A percentile compares a stretch with the other conserved stretches of the same genome.
Evolutionary conservation across 2,888 invertebrate genomes (phyloP).

Genomic region (Andrena haemorrhoa): DNA sequence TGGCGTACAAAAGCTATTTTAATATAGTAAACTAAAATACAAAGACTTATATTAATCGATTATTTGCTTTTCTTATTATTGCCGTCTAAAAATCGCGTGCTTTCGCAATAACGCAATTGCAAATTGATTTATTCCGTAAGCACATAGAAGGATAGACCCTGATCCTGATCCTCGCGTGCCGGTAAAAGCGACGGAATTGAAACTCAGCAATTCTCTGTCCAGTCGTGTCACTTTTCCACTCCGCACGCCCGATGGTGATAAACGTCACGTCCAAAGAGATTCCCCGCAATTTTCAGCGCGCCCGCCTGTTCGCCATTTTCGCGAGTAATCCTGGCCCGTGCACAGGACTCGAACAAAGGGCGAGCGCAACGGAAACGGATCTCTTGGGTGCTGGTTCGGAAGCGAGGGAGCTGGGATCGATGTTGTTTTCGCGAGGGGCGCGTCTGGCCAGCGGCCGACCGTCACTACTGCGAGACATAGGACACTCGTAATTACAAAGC

Average conservation of each 20-base stretch:
- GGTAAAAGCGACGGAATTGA: too few species aligned
- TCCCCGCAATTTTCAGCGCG: background rate
- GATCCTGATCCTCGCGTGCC: too few species aligned
- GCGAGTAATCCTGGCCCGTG: background rate
- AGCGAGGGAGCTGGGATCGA: slow-evolving; percentile 35
- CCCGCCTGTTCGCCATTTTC: background rate
- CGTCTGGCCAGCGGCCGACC: slow-evolving; percentile 39
- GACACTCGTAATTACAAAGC: slow-evolving; percentile 55
- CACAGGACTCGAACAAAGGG: slow-evolving; percentile 2
- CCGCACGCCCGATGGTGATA: background rate
- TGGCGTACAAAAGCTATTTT: too few species aligned
- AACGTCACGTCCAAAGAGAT: background rate
- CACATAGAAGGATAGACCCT: too few species aligned
- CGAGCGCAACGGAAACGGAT: slow-evolving; percentile 13
- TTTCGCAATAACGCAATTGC: too few species aligned
- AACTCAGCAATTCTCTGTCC: slow-evolving; percentile 12
- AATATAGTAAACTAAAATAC: too few species aligned
- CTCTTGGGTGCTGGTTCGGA: slow-evolving; percentile 28
- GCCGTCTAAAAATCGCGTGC: too few species aligned
- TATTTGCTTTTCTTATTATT: too few species aligned
- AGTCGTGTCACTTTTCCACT: too few species aligned
- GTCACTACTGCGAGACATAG: slow-evolving; percentile 46
- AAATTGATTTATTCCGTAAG: too few species aligned
- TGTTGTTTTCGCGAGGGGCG: slow-evolving; percentile 37
- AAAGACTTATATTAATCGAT: too few species aligned